These are phyloP conservation scores for Seira ritae DNA, from an alignment of 2,888 invertebrate species.

Conservation along the genomic window DNA sequence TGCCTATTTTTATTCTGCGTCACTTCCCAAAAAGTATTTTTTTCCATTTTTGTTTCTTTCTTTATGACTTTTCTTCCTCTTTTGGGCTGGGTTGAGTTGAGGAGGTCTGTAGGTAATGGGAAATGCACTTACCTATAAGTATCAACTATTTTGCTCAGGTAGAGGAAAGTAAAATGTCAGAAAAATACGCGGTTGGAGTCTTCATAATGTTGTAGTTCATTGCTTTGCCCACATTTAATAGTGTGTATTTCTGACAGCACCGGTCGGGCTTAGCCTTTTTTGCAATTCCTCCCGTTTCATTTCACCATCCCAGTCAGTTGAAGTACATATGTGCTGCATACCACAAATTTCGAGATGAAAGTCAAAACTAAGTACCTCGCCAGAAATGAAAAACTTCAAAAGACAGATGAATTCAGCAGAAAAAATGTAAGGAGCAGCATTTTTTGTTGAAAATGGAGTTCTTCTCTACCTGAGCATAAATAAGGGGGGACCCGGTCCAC, in stretches of 20 bases:
- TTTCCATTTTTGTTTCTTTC: background rate
- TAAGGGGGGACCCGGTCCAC: background rate
- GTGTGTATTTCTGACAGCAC: background rate
- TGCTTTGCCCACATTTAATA: background rate
- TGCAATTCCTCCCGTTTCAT: background rate
- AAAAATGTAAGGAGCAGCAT: slow-evolving; percentile 1
- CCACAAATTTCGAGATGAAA: background rate
- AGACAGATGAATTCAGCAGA: slow-evolving; percentile 1
- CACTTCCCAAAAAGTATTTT: background rate
- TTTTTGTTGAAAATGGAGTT: background rate
- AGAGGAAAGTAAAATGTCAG: slow-evolving; percentile 2
- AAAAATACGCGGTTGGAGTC: background rate
- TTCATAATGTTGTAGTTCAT: background rate
- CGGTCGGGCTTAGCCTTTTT: background rate
- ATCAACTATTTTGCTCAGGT: background rate
- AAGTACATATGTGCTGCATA: background rate
- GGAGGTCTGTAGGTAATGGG: slow-evolving; percentile 4
- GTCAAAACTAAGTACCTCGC: background rate
- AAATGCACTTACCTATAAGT: slow-evolving; percentile 3
- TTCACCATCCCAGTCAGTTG: background rate
- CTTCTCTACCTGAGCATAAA: background rate
- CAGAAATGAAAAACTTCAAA: slow-evolving; percentile 4
- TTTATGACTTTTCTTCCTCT: slow-evolving; percentile 3
- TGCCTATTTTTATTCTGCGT: slow-evolving; percentile 8
- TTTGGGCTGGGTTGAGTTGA: background rate